Conservation (phyloP, 2,888 invertebrate species). For the Euzophera pinguis region DNA sequence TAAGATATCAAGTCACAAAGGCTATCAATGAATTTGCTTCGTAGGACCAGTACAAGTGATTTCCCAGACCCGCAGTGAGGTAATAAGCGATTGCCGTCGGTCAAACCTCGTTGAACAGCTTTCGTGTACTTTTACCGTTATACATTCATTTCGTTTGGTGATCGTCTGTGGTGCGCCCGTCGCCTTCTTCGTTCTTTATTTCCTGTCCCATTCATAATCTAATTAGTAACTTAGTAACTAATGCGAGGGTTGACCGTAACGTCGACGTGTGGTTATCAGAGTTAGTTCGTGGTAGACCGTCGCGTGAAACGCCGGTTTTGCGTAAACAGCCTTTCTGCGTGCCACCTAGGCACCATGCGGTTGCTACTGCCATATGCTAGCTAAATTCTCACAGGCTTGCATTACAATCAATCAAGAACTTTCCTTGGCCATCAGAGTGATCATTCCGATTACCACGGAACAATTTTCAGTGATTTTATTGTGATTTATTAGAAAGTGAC, state of each 20-base stretch:
- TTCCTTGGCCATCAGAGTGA: constrained; percentile 26
- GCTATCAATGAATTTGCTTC: constrained; percentile 41
- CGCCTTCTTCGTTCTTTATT: constrained; percentile 31
- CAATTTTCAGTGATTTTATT: constrained; percentile 31
- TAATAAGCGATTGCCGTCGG: constrained; percentile 59
- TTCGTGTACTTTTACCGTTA: constrained; percentile 79
- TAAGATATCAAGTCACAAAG: constrained; percentile 47
- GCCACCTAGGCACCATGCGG: constrained; percentile 78
- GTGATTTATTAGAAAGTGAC: constrained; percentile 37
- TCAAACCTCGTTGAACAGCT: constrained; percentile 65
- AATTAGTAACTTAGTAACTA: constrained; percentile 47
- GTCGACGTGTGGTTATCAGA: constrained; percentile 28
- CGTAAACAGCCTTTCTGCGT: constrained; percentile 60
- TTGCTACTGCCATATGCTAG: constrained; percentile 64
- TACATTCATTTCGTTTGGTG: constrained; percentile 71
- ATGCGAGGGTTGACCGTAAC: constrained; percentile 45
- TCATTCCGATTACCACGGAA: constrained; percentile 34
- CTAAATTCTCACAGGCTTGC: constrained; percentile 35
- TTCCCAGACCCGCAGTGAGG: constrained; percentile 54
- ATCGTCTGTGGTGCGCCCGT: constrained; percentile 59
- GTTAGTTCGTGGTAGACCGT: constrained; percentile 31
- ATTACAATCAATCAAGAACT: constrained; percentile 25
- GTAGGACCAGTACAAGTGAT: constrained; percentile 40
- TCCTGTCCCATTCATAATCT: constrained; percentile 42
- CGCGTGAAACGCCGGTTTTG: constrained; percentile 33